Evolutionary conservation across 2,888 invertebrate genomes (phyloP).

Genomic region (Arge pagana): DNA sequence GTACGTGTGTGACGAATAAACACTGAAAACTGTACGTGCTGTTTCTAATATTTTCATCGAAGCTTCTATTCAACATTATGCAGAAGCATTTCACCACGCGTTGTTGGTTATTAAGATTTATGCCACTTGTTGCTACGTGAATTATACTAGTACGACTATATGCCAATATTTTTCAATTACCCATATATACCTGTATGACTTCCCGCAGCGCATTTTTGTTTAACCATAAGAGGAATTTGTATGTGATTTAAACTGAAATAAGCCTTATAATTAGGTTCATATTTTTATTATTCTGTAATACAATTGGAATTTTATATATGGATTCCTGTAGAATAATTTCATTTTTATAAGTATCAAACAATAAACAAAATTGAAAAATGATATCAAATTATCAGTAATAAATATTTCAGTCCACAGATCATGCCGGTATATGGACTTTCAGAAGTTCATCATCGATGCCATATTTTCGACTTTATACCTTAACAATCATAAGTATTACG

Average conservation of each 20-base stretch:
- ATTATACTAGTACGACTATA: no score
- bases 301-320: conserved; percentile 12
- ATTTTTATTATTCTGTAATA: conserved; percentile 8
- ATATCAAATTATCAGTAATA: conserved; percentile 14
- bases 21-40: no score
- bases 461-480: conserved; percentile 6
- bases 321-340: conserved; percentile 9
- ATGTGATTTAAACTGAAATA: conserved; percentile 13
- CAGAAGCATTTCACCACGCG: no score
- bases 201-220: no score
- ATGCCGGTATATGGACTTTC: conserved; percentile 1
- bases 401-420: conserved; percentile 19
- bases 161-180: no score
- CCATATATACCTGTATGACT: no score
- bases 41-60: no score
- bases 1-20: no score
- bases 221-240: background rate
- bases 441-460: conserved; percentile 2
- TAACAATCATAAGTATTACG: no score
- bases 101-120: no score
- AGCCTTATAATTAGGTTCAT: conserved; percentile 14
- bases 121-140: no score
- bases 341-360: conserved; percentile 5
- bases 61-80: no score
- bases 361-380: conserved; percentile 4